Conservation (phyloP, 2,797 vertebrate species). For the Delichon dasypus region DNA sequence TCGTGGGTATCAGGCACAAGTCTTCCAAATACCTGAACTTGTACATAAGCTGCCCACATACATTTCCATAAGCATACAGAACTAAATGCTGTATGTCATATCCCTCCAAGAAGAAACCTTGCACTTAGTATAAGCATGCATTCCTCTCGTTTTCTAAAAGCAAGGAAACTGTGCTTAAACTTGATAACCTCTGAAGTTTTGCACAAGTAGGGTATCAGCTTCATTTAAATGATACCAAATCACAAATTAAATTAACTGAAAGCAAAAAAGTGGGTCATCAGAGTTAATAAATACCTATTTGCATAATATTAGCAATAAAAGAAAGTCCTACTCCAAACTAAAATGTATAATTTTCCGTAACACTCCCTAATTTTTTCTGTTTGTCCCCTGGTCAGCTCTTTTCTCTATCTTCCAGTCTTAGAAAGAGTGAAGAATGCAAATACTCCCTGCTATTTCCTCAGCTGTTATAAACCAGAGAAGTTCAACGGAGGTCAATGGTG, state of each 20-base stretch:
- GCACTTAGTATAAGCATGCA: background rate
- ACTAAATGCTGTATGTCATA: background rate
- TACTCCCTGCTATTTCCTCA: constrained; percentile 21
- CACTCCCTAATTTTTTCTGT: background rate
- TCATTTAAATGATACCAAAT: background rate
- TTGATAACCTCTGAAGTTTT: background rate
- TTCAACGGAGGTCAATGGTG: background rate
- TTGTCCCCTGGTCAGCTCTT: background rate
- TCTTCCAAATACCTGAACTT: background rate
- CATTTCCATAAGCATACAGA: background rate
- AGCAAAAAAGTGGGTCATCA: background rate
- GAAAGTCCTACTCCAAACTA: background rate
- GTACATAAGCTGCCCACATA: background rate
- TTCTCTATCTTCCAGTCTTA: background rate
- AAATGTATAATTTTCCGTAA: background rate
- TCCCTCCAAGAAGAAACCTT: background rate
- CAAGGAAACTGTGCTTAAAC: background rate
- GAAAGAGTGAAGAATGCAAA: constrained; percentile 9
- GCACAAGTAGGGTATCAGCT: background rate
- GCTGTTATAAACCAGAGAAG: background rate
- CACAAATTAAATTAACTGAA: background rate
- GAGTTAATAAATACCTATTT: background rate
- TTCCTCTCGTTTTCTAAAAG: background rate
- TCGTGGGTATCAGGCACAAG: background rate
- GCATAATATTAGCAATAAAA: background rate